phyloP scores from a whole-genome alignment of 2,797 vertebrate genomes.

The Pelodytes ibericus region DNA sequence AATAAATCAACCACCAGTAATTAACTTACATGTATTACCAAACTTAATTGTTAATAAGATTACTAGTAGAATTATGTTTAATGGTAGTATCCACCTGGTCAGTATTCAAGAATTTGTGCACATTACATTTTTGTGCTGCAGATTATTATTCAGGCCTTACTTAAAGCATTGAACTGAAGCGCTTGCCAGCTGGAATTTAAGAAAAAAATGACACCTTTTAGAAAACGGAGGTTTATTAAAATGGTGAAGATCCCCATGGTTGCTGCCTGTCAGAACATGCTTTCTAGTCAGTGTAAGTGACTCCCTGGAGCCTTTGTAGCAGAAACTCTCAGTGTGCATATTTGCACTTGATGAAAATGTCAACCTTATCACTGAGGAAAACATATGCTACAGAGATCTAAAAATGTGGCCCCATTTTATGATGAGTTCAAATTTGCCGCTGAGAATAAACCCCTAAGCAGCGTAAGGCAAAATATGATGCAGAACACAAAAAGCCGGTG shows the following conservation, averaged over 20 bases:
- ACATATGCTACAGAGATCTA: conserved; percentile 56
- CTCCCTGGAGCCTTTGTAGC: conserved; percentile 56
- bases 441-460: conserved; percentile 20
- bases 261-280: conserved; percentile 48
- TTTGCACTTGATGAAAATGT: conserved; percentile 62
- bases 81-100: neutral
- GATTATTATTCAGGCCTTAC: neutral
- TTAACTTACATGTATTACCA: too few species aligned
- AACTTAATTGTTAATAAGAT: too few species aligned
- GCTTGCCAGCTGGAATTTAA: neutral
- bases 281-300: conserved; percentile 61
- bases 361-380: conserved; percentile 57
- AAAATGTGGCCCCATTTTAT: conserved; percentile 43
- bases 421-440: conserved; percentile 56
- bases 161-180: neutral
- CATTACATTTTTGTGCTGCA: neutral
- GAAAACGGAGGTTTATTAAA: conserved; percentile 53
- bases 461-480: conserved; percentile 48
- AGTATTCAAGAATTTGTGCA: neutral
- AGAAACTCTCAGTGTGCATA: conserved; percentile 50
- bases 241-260: conserved; percentile 26
- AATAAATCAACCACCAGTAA: too few species aligned
- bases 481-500: neutral
- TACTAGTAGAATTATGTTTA: too few species aligned
- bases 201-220: neutral